A percentile compares a stretch with the other conserved stretches of the same genome.
phyloP scores from a whole-genome alignment of 2,113 vertebrate genomes.

The Nipponia nippon region DNA sequence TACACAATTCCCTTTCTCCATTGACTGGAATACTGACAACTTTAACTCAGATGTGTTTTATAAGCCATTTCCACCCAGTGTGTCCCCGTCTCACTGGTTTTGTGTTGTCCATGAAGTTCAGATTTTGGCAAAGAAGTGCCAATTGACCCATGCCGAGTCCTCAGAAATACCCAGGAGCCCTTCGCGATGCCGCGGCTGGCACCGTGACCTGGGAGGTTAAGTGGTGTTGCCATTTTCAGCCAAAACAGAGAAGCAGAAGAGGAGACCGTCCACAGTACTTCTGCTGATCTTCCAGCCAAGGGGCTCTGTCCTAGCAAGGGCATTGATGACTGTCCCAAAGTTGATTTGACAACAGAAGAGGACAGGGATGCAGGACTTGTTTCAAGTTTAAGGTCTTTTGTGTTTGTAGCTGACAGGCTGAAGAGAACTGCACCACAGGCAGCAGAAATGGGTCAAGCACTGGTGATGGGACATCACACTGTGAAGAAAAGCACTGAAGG shows the following conservation, averaged over 20 bases:
- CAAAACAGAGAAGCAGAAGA: neutral
- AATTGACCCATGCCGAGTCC: fast-evolving
- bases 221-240: neutral
- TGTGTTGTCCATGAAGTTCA: neutral
- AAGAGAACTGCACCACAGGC: slow-evolving; percentile 34
- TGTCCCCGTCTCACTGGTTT: neutral
- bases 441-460: slow-evolving; percentile 38
- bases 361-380: neutral
- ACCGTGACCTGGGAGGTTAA: fast-evolving
- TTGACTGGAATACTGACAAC: neutral
- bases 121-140: neutral
- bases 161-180: neutral
- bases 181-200: fast-evolving
- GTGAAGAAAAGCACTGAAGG: neutral
- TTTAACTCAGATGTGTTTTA: neutral
- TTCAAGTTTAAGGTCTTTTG: neutral
- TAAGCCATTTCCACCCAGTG: neutral
- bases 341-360: neutral
- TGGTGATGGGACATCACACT: slow-evolving; percentile 5
- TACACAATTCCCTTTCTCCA: neutral
- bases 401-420: slow-evolving; percentile 10
- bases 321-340: neutral
- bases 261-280: neutral
- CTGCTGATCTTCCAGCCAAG: neutral
- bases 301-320: neutral